phyloP scores from a whole-genome alignment of 2,888 invertebrate genomes.

The Dichetophora obliterata region DNA sequence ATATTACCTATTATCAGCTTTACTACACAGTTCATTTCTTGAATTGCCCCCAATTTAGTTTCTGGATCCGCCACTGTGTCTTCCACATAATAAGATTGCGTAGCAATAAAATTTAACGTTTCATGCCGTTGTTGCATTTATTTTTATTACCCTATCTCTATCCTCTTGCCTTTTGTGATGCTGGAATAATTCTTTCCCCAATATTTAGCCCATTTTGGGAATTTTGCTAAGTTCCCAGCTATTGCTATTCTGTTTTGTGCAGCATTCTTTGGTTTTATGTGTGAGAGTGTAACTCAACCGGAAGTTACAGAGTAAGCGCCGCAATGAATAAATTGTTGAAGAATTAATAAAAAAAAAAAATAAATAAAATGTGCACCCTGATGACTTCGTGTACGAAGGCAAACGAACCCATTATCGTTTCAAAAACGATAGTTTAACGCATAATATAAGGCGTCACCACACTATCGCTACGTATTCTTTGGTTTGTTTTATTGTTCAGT shows the following conservation, averaged over 20 bases:
- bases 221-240: not conserved
- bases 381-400: slow-evolving; percentile 24
- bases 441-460: not conserved
- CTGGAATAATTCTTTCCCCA: not conserved
- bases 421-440: not conserved
- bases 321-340: too few species aligned
- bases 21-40: too few species aligned
- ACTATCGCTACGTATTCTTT: too few species aligned
- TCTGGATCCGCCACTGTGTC: not conserved
- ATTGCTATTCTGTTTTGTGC: not conserved
- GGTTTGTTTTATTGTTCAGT: too few species aligned
- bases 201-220: slow-evolving; percentile 1
- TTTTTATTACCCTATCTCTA: not conserved
- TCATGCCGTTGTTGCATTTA: not conserved
- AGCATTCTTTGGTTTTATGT: not conserved
- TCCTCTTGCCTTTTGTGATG: not conserved
- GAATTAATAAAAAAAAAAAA: not conserved
- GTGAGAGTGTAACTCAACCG: not conserved
- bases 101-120: slow-evolving; percentile 23
- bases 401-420: slow-evolving; percentile 25
- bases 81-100: slow-evolving; percentile 17
- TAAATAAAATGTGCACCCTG: not conserved
- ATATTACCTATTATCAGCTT: too few species aligned
- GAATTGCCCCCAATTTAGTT: too few species aligned
- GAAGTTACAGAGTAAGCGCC: not conserved